A percentile compares a stretch with the other conserved stretches of the same genome.
Conservation (phyloP, 2,113 vertebrate species). For the Stegastes partitus region DNA sequence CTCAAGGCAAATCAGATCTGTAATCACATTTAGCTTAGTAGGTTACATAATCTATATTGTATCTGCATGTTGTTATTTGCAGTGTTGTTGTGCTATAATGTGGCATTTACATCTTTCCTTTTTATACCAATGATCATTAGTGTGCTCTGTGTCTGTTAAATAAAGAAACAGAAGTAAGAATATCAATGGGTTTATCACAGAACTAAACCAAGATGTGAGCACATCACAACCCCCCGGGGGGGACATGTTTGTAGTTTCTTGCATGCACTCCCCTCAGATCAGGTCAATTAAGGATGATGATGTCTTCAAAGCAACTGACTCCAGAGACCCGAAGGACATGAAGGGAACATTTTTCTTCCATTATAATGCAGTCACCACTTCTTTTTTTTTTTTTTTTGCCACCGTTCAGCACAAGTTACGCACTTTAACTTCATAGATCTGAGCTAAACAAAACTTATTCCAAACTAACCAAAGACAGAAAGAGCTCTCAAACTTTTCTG, state of each 20-base stretch:
- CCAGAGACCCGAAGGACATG: not conserved
- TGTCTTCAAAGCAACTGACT: not conserved
- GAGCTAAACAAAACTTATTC: conserved; percentile 1
- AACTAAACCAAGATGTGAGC: not conserved
- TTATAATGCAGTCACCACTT: conserved; percentile 7
- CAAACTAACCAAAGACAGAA: conserved; percentile 1
- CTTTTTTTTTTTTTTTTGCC: too few relatives aligned
- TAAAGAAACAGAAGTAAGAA: too few relatives aligned
- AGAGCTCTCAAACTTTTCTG: not conserved
- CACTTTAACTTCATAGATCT: too few relatives aligned
- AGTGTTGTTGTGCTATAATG: too few relatives aligned
- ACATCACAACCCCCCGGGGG: not conserved
- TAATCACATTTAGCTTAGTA: too few relatives aligned
- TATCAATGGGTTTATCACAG: not conserved
- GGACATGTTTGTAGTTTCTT: conserved; percentile 3
- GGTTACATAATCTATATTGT: too few relatives aligned
- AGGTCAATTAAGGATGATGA: conserved; percentile 12
- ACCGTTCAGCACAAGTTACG: not conserved
- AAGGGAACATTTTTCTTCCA: conserved; percentile 3
- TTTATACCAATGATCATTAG: too few relatives aligned
- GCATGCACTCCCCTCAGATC: not conserved
- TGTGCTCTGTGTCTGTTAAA: too few relatives aligned
- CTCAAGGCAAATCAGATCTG: too few relatives aligned
- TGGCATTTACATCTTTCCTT: too few relatives aligned
- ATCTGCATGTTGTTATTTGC: too few relatives aligned